Percentiles rank a stretch among this genome's conserved stretches.
These are phyloP conservation scores for Carollia perspicillata DNA, from an alignment of 2,113 vertebrate genomes.

Conservation along the genomic window DNA sequence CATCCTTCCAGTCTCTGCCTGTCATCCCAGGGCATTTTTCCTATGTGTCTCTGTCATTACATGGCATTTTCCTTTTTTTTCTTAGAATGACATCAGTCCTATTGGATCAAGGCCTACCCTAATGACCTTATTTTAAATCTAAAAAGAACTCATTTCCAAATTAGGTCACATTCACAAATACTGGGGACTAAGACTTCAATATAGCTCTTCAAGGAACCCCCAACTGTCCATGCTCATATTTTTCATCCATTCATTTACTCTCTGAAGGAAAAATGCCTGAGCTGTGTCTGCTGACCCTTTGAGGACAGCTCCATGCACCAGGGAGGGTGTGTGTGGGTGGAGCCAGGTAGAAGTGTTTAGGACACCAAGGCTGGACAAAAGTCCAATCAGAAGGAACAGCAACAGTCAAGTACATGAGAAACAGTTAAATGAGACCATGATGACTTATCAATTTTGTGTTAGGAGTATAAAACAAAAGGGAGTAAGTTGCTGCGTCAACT, in stretches of 20 bases:
- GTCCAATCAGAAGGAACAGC: background rate
- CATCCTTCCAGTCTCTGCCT: background rate
- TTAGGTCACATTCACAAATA: background rate
- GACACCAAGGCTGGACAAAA: background rate
- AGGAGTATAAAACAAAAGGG: background rate
- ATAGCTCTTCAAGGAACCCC: background rate
- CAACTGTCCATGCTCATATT: background rate
- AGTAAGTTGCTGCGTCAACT: background rate
- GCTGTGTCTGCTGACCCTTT: background rate
- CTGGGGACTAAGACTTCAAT: background rate
- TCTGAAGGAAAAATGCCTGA: background rate
- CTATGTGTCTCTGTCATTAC: background rate
- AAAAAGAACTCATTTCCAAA: background rate
- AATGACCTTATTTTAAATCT: background rate
- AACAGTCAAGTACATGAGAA: background rate
- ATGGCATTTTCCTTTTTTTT: background rate
- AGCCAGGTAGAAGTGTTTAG: background rate
- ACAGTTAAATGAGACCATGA: background rate
- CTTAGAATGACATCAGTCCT: background rate
- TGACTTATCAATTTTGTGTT: background rate
- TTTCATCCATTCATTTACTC: background rate
- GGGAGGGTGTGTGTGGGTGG: background rate
- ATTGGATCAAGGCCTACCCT: background rate
- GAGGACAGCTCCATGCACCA: background rate
- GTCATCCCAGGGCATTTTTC: background rate